A percentile compares a stretch with the other conserved stretches of the same genome.
phyloP scores from a whole-genome alignment of 2,888 invertebrate species.

The Blera fallax region DNA sequence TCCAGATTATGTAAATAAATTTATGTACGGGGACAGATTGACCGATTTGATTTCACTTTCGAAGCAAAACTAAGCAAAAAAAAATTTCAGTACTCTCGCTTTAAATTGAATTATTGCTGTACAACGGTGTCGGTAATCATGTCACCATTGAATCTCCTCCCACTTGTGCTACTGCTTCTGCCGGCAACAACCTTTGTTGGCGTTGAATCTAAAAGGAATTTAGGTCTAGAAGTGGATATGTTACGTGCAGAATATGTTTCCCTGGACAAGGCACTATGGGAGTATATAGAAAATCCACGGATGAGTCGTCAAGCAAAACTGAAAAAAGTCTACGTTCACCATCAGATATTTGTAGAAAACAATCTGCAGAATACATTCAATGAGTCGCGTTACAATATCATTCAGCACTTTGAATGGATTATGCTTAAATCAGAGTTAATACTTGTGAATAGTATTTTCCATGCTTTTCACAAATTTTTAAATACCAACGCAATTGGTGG shows the following conservation, averaged over 20 bases:
- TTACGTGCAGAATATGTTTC: conserved; percentile 84
- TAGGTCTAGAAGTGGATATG: conserved; percentile 83
- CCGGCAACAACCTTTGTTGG: conserved; percentile 36
- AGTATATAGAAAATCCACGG: conserved; percentile 76
- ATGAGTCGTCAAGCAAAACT: conserved; percentile 76
- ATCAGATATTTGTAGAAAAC: conserved; percentile 77
- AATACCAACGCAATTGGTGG: conserved; percentile 75
- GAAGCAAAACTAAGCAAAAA: background rate
- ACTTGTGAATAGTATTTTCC: conserved; percentile 86
- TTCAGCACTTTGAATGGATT: conserved; percentile 86
- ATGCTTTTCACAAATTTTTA: conserved; percentile 77
- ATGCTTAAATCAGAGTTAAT: conserved; percentile 85
- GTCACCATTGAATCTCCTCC: conserved; percentile 51
- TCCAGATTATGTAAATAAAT: conserved; percentile 42
- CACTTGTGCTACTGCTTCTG: conserved; percentile 24
- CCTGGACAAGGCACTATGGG: conserved; percentile 82
- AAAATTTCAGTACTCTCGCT: conserved; percentile 24
- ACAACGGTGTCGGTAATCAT: conserved; percentile 39
- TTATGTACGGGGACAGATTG: background rate
- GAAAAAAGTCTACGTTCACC: conserved; percentile 79
- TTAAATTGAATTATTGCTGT: conserved; percentile 61
- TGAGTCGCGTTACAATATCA: conserved; percentile 76
- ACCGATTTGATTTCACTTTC: conserved; percentile 20
- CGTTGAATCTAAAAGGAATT: conserved; percentile 75
- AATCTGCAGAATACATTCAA: conserved; percentile 74